Evolutionary conservation across 2,888 invertebrate species (phyloP).

Genomic region (Actias luna): DNA sequence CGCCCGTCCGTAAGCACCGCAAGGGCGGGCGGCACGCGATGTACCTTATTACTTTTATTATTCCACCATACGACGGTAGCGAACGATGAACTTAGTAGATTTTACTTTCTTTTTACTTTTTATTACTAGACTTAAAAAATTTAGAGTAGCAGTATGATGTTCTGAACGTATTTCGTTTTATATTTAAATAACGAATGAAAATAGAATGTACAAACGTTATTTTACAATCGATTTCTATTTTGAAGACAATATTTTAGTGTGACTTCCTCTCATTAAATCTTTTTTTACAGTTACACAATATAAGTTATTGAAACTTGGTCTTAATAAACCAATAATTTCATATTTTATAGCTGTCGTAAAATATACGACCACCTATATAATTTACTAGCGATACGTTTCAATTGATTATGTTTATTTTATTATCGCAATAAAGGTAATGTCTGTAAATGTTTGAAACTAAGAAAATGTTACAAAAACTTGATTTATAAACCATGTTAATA

Average conservation of each 20-base stretch:
- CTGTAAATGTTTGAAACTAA: background rate
- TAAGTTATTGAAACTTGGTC: slow-evolving; percentile 17
- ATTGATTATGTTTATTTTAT: slow-evolving; percentile 42
- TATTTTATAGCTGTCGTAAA: slow-evolving; percentile 50
- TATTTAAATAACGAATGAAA: background rate
- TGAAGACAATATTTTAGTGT: background rate
- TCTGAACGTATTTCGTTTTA: background rate
- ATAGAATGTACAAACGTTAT: background rate
- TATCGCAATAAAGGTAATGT: slow-evolving; percentile 29
- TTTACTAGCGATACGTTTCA: slow-evolving; percentile 41
- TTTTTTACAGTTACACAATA: background rate
- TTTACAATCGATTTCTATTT: background rate
- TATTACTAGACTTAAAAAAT: slow-evolving; percentile 6
- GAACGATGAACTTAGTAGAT: slow-evolving; percentile 62
- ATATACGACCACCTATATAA: slow-evolving; percentile 42
- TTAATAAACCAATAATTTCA: no score
- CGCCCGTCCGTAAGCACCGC: slow-evolving; percentile 16
- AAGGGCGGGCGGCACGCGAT: slow-evolving; percentile 53
- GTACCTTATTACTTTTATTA: slow-evolving; percentile 38
- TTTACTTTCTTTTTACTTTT: slow-evolving; percentile 41
- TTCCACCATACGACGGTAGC: slow-evolving; percentile 32
- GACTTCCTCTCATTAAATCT: background rate
- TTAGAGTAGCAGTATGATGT: background rate
- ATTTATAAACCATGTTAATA: background rate
- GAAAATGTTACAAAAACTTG: background rate